These are phyloP conservation scores for Periparus ater DNA, from an alignment of 2,797 vertebrate genomes.

Conservation along the genomic window DNA sequence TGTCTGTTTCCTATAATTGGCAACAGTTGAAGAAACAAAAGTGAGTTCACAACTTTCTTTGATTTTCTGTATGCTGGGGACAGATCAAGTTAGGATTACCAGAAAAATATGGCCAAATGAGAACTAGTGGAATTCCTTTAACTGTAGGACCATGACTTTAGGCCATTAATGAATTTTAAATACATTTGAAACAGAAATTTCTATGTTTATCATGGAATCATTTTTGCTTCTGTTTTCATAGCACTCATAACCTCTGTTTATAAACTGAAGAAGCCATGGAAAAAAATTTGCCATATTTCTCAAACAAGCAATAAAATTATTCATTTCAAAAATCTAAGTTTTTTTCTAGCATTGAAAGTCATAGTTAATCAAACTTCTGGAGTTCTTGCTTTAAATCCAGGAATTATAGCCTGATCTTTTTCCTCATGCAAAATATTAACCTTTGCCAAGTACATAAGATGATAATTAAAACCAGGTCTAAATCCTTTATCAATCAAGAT, in stretches of 20 bases:
- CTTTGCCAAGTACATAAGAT: constrained; percentile 62
- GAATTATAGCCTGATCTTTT: constrained; percentile 50
- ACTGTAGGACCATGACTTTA: not conserved
- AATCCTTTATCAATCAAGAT: constrained; percentile 65
- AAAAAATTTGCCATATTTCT: not conserved
- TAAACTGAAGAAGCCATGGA: not conserved
- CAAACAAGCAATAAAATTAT: not conserved
- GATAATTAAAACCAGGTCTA: constrained; percentile 69
- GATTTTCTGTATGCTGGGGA: not conserved
- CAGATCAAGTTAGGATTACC: not conserved
- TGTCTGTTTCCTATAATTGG: not conserved
- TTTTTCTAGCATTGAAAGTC: not conserved
- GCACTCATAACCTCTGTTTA: not conserved
- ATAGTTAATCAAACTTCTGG: constrained; percentile 16
- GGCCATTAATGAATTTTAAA: not conserved
- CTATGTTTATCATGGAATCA: not conserved
- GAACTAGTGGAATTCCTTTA: not conserved
- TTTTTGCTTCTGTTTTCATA: not conserved
- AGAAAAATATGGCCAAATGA: not conserved
- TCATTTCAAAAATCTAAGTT: not conserved
- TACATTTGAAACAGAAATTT: not conserved
- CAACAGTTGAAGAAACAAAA: not conserved
- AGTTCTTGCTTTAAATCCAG: not conserved
- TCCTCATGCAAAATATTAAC: constrained; percentile 57
- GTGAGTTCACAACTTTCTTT: not conserved